Evolutionary conservation across 2,113 vertebrate species (phyloP).

Genomic region (Anarrhichthys ocellatus): DNA sequence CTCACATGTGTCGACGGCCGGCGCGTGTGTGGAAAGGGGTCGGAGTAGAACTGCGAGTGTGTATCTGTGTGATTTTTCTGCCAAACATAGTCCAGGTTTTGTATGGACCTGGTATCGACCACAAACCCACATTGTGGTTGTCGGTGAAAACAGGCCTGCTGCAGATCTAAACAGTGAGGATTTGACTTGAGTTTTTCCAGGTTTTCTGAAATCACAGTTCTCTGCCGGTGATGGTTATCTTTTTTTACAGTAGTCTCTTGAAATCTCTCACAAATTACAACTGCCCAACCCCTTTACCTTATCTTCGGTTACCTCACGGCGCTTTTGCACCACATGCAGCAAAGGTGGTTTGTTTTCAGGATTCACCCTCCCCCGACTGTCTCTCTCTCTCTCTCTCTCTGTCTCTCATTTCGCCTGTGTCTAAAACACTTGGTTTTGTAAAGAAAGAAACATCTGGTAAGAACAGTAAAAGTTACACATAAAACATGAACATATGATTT

Average conservation of each 20-base stretch:
- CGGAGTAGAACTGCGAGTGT: slow-evolving; percentile 18
- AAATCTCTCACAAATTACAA: slow-evolving; percentile 5
- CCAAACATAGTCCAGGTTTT: slow-evolving; percentile 51
- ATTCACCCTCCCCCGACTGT: no score
- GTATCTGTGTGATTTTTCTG: slow-evolving; percentile 48
- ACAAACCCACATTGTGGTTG: slow-evolving; percentile 56
- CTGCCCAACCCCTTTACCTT: slow-evolving; percentile 2
- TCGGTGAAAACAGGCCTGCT: slow-evolving; percentile 58
- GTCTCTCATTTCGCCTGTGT: not conserved
- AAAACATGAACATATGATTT: not conserved
- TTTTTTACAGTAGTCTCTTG: slow-evolving; percentile 21
- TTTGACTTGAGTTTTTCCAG: slow-evolving; percentile 36
- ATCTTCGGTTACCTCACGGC: not conserved
- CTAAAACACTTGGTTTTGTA: not conserved
- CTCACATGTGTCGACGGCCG: slow-evolving; percentile 51
- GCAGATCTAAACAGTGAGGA: slow-evolving; percentile 48
- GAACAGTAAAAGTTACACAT: slow-evolving; percentile 4
- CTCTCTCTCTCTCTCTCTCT: not conserved
- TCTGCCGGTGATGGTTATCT: slow-evolving; percentile 33
- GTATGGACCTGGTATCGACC: slow-evolving; percentile 48
- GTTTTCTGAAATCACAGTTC: slow-evolving; percentile 33
- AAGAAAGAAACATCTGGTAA: not conserved
- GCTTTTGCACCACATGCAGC: not conserved
- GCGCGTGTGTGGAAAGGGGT: slow-evolving; percentile 19
- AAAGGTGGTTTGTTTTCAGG: not conserved